Evolutionary conservation across 2,113 vertebrate genomes (phyloP).

Genomic region (Chlorocebus sabaeus): DNA sequence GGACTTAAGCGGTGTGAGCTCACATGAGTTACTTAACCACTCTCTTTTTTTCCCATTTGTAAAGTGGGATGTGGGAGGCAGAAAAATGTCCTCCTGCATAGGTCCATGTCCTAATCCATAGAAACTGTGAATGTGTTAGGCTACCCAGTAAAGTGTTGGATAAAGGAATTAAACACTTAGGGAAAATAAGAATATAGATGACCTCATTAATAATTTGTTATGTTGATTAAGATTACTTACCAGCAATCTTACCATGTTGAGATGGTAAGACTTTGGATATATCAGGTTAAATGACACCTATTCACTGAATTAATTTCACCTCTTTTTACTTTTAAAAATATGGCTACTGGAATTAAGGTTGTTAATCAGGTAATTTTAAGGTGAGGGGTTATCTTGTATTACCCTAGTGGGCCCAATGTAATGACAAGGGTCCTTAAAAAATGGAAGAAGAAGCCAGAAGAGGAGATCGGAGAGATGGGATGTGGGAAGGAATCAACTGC

Average conservation of each 20-base stretch:
- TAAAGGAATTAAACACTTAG: background rate
- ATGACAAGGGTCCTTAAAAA: background rate
- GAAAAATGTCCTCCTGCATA: background rate
- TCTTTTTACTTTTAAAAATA: background rate
- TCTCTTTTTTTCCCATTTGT: background rate
- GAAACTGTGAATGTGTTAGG: too few relatives aligned
- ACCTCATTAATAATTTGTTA: background rate
- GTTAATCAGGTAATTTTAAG: background rate
- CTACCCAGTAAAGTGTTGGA: too few relatives aligned
- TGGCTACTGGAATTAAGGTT: too few relatives aligned
- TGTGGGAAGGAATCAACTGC: rapidly evolving
- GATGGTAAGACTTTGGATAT: background rate
- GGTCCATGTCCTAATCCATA: background rate
- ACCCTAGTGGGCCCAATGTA: too few relatives aligned
- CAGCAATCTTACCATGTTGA: background rate
- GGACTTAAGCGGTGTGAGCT: background rate
- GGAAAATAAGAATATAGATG: background rate
- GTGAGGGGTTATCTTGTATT: too few relatives aligned
- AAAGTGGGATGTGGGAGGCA: background rate
- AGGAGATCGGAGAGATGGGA: background rate
- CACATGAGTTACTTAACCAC: background rate
- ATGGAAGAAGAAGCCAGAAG: background rate
- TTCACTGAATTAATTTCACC: background rate
- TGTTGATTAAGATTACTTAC: background rate
- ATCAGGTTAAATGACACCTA: background rate